Percentiles rank a stretch among this genome's conserved stretches.
These are phyloP conservation scores for Chymomyza caudatula DNA, from an alignment of 2,888 invertebrate genomes.

Conservation along the genomic window DNA sequence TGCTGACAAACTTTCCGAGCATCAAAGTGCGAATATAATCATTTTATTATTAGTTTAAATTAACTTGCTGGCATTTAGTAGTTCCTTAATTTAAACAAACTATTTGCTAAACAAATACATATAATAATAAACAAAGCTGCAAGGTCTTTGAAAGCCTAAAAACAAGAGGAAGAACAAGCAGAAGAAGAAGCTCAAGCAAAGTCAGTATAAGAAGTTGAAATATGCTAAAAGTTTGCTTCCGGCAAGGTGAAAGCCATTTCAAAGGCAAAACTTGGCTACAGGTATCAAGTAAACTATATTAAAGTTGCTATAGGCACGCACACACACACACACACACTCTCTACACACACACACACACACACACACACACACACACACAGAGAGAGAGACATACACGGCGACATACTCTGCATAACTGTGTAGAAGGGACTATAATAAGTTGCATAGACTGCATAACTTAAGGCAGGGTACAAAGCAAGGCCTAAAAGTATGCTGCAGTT, in stretches of 20 bases:
- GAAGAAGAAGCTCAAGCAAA: neutral
- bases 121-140: neutral
- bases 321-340: neutral
- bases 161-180: neutral
- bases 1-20: too few species aligned
- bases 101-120: conserved; percentile 49
- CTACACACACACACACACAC: neutral
- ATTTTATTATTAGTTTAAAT: neutral
- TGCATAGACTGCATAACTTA: neutral
- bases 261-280: neutral
- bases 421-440: neutral
- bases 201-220: conserved; percentile 4
- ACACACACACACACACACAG: neutral
- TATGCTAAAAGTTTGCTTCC: conserved; percentile 31
- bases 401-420: neutral
- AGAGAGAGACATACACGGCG: neutral
- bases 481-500: too few species aligned
- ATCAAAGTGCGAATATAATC: too few species aligned
- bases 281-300: neutral
- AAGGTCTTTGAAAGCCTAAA: neutral
- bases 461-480: neutral
- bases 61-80: neutral
- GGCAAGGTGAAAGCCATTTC: conserved; percentile 1
- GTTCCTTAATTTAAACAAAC: conserved; percentile 20
- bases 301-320: neutral